Evolutionary conservation across 2,888 invertebrate species (phyloP), one percentile per base, ranked within the genome.

Genomic region (Amiota communis): DNA sequence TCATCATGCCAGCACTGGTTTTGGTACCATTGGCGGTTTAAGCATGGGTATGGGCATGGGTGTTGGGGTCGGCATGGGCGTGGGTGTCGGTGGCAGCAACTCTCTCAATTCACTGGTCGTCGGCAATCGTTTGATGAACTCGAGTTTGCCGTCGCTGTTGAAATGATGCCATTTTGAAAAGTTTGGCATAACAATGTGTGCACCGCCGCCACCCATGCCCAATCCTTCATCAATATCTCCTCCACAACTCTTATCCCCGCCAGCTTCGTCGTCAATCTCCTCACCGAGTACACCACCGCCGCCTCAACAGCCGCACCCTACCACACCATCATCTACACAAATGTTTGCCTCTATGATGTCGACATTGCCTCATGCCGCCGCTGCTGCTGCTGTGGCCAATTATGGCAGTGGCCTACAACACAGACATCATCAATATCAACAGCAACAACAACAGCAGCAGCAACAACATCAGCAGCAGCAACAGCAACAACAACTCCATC

Each of bases 121-220:
- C 51, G 87, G 87, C 74, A 88, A 87, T 77, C 88, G 87, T 36
- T 81, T 87, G 77, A 87, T 87, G 87, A 87, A 87, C 78, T 75
- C 80, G 78, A 86, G 87, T 61, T 77, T 87, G 72, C 88, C 87
- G 72, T 86, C 88, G 68, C 81, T 87, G 83, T 85, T 87, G 75
- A 87, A 87, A 87, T 87, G 87, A 87, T 87, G 87, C 81, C 85
- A 85, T 82, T 79, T 87, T 82, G 87, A 85, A 74, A 85, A 85
- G 80, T 85, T 86, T 79, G 81, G 86, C 73, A 78, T 87, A 79
- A 79, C 86, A 68, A 74, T 82, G 77, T 80, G 85, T 61, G 79
- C 80, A 64, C 82, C 79, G 2, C 87, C 76, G 53, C 83, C 82
- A 2, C 80, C 85, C 63, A 80, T 84, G 59, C 70, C 77, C 71